These are phyloP conservation scores for Corythaeola cristata DNA, from an alignment of 2,113 vertebrate species.

Conservation along the genomic window DNA sequence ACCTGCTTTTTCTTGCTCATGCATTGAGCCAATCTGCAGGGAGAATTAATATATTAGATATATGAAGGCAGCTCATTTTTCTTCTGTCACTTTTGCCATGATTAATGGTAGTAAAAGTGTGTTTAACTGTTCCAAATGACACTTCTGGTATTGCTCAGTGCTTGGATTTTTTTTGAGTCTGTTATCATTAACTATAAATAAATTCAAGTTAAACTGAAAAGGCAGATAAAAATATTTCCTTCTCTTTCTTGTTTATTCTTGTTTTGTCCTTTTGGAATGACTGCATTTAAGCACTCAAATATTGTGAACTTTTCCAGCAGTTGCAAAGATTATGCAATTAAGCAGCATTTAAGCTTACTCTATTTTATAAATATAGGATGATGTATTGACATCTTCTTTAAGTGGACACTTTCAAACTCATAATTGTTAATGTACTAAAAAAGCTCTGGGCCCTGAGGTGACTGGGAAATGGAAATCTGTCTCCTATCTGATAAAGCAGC, in stretches of 20 bases:
- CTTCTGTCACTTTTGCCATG: slow-evolving; percentile 69
- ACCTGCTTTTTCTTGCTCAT: slow-evolving; percentile 39
- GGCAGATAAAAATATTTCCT: slow-evolving; percentile 22
- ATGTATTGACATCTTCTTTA: neutral
- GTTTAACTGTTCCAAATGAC: slow-evolving; percentile 57
- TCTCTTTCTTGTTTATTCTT: neutral
- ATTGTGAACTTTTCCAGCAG: neutral
- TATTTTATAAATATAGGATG: neutral
- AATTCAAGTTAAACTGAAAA: slow-evolving; percentile 16
- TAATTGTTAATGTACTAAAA: slow-evolving; percentile 6
- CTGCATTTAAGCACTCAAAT: neutral
- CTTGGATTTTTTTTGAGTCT: neutral
- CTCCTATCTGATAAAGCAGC: slow-evolving; percentile 13
- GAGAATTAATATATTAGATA: slow-evolving; percentile 70
- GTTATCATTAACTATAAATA: slow-evolving; percentile 60
- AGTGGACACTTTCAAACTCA: neutral
- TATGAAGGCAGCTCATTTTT: slow-evolving; percentile 65
- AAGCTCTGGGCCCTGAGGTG: neutral
- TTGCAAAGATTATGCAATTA: neutral
- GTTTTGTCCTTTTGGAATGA: neutral
- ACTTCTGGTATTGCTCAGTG: slow-evolving; percentile 46
- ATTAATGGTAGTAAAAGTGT: slow-evolving; percentile 61
- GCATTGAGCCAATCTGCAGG: slow-evolving; percentile 44
- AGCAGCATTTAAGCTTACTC: neutral
- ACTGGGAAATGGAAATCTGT: neutral